A percentile compares a stretch with the other conserved stretches of the same genome.
Conservation (phyloP, 2,888 invertebrate species). For the Nephrotoma guestfalica region DNA sequence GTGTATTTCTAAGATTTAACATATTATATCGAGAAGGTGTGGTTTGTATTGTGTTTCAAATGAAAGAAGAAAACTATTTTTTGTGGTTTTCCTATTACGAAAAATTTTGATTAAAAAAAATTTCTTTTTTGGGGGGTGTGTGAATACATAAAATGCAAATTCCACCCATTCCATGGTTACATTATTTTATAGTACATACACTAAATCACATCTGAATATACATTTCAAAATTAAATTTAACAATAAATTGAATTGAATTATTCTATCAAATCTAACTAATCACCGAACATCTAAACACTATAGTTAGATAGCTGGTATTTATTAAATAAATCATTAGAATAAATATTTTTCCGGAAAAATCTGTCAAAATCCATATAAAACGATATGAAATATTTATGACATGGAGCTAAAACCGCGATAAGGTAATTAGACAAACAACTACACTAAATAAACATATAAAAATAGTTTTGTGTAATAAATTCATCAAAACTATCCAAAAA, state of each 20-base stretch:
- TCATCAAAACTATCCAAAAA: background rate
- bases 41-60: background rate
- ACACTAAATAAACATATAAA: background rate
- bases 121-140: background rate
- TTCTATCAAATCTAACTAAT: background rate
- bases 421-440: background rate
- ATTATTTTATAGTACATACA: background rate
- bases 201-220: background rate
- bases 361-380: background rate
- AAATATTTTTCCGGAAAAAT: background rate
- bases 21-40: background rate
- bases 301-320: background rate
- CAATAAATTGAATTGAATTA: background rate
- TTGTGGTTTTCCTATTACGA: background rate
- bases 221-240: background rate
- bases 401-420: background rate
- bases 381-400: background rate
- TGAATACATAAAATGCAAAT: background rate
- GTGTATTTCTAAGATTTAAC: background rate
- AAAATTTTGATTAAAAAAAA: background rate
- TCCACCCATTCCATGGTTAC: background rate
- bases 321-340: background rate
- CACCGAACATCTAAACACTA: background rate
- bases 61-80: background rate
- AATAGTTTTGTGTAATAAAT: background rate